These are phyloP conservation scores for Dasyurus viverrinus DNA, from an alignment of 2,113 vertebrate species.

Conservation along the genomic window DNA sequence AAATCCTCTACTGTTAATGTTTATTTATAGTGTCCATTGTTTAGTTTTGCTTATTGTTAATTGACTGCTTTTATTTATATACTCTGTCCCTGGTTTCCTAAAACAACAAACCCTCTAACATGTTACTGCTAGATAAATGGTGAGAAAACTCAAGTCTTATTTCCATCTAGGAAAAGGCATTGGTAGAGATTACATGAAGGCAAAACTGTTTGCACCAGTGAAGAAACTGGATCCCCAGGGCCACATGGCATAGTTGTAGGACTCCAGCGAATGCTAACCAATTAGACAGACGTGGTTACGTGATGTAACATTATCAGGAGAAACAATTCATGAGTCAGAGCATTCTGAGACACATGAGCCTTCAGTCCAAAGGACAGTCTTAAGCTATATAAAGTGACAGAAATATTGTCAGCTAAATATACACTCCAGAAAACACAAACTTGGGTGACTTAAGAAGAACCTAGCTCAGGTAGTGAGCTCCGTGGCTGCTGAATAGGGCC, in stretches of 20 bases:
- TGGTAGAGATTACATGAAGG: constrained; percentile 83
- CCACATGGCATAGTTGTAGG: constrained; percentile 91
- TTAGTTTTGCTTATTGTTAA: constrained; percentile 75
- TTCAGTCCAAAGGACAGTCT: constrained; percentile 90
- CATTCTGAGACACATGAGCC: constrained; percentile 96
- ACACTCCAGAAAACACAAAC: constrained; percentile 88
- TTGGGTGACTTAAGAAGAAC: constrained; percentile 84
- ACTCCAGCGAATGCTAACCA: constrained; percentile 89
- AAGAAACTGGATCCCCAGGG: constrained; percentile 91
- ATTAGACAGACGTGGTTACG: constrained; percentile 93
- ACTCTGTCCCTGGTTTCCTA: constrained; percentile 71
- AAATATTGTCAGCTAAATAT: constrained; percentile 99
- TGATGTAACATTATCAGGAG: constrained; percentile 98
- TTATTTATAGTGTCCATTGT: constrained; percentile 78
- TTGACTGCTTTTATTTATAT: constrained; percentile 77
- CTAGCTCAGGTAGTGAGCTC: constrained; percentile 78
- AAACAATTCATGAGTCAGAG: constrained; percentile 99
- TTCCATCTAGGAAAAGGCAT: constrained; percentile 89
- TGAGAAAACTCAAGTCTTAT: constrained; percentile 76
- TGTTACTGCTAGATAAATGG: constrained; percentile 74
- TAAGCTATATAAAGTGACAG: constrained; percentile 92
- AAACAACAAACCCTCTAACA: constrained; percentile 68
- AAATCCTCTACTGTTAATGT: constrained; percentile 64
- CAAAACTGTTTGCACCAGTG: constrained; percentile 85
- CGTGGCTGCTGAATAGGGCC: constrained; percentile 62